A percentile compares a stretch with the other conserved stretches of the same genome.
Conservation (phyloP, 2,113 vertebrate species). For the Vicugna pacos region DNA sequence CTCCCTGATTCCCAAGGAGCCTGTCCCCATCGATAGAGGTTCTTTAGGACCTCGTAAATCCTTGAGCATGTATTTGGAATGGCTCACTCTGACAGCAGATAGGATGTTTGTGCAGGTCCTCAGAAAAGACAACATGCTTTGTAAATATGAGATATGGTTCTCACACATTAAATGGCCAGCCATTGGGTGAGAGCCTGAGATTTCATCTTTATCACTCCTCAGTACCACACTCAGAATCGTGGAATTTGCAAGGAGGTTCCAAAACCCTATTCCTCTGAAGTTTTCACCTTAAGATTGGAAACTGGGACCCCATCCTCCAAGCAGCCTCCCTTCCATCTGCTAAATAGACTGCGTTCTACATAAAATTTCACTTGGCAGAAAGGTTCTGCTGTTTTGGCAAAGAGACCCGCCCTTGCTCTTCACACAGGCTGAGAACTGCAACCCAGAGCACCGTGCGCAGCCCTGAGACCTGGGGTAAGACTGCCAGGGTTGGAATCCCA, state of each 20-base stretch:
- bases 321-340: not conserved
- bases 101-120: slow-evolving; percentile 35
- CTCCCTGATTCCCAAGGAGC: not conserved
- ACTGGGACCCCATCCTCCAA: not conserved
- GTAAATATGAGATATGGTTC: not conserved
- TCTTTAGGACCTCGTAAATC: not conserved
- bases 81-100: slow-evolving; percentile 30
- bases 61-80: not conserved
- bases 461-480: not conserved
- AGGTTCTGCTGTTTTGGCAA: not conserved
- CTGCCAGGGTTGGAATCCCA: not conserved
- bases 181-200: not conserved
- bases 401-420: not conserved
- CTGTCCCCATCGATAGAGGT: not conserved
- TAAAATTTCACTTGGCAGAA: not conserved
- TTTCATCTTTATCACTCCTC: not conserved
- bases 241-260: not conserved
- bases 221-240: not conserved
- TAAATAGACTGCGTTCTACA: not conserved
- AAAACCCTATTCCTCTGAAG: not conserved
- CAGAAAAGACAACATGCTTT: not conserved
- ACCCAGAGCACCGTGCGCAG: fast-evolving
- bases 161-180: not conserved
- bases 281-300: not conserved
- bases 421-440: not conserved